phyloP scores from a whole-genome alignment of 30 jellyfish, hydroid and myxozoan species.

The Haliclystus octoradiatus region DNA sequence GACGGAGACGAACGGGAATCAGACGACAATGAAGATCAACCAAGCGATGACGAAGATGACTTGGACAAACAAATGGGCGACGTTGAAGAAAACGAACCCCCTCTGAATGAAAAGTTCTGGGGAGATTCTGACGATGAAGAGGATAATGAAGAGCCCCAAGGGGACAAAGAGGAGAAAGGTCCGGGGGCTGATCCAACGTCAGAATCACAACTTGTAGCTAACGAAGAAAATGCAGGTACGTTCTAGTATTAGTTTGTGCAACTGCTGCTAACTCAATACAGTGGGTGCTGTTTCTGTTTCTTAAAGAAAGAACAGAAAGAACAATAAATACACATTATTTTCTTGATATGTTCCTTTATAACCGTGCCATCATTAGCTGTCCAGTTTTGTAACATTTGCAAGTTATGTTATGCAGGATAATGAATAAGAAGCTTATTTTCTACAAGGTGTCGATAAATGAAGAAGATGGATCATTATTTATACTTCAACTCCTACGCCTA shows the following conservation, averaged over 20 bases:
- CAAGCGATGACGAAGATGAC: conserved; percentile 43
- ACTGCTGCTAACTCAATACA: background rate
- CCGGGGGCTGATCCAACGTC: conserved; percentile 71
- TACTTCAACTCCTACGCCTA: too few species aligned
- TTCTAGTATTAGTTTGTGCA: background rate
- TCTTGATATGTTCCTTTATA: background rate
- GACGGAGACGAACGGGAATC: conserved; percentile 49
- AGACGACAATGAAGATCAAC: conserved; percentile 8
- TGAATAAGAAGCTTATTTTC: too few species aligned
- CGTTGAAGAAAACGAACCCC: conserved; percentile 52
- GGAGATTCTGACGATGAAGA: conserved; percentile 83
- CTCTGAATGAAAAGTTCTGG: conserved; percentile 84
- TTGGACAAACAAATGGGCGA: conserved; percentile 82
- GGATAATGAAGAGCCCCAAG: conserved; percentile 33
- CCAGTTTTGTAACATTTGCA: too few species aligned
- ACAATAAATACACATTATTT: too few species aligned
- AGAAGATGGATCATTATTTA: too few species aligned
- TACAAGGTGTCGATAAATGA: too few species aligned
- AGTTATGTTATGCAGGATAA: too few species aligned
- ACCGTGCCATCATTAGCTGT: background rate
- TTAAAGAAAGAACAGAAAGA: too few species aligned
- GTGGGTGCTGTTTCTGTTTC: too few species aligned
- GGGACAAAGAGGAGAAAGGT: conserved; percentile 57
- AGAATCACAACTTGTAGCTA: conserved; percentile 84
- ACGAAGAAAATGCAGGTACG: conserved; percentile 77